These are phyloP conservation scores for Heterodera schachtii DNA, from an alignment of 1,140 invertebrate genomes.

Conservation along the genomic window DNA sequence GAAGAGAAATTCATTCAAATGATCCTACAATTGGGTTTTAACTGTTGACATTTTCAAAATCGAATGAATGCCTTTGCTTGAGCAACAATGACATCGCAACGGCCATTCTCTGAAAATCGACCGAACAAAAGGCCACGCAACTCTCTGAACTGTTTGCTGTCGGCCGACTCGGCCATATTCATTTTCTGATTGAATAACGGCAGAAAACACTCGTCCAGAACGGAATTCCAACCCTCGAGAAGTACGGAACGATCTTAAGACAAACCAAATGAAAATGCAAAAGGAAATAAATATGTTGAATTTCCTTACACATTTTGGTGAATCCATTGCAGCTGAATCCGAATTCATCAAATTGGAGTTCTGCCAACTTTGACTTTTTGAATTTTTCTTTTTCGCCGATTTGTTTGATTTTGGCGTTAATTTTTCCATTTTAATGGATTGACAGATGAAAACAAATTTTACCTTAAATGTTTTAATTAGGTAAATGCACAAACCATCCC, in stretches of 20 bases:
- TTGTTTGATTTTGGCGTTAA: background rate
- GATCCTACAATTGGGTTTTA: background rate
- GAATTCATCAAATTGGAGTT: background rate
- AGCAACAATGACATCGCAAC: background rate
- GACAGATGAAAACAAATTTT: no score
- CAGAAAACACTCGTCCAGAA: background rate
- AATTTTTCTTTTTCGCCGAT: background rate
- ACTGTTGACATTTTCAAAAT: no score
- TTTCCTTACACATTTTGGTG: background rate
- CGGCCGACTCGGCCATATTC: background rate
- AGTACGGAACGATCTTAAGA: background rate
- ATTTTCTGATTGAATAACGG: background rate
- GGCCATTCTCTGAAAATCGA: background rate
- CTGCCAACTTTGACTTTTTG: background rate
- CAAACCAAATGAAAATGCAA: no score
- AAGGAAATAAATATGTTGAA: no score
- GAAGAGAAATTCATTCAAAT: background rate
- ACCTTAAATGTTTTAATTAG: no score
- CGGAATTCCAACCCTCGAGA: background rate
- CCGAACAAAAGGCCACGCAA: background rate
- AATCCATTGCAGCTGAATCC: background rate
- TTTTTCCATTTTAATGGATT: slow-evolving; percentile 6
- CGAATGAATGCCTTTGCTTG: background rate
- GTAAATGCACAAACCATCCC: no score
- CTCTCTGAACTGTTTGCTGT: background rate